These are phyloP conservation scores for Psammodynastes pulverulentus DNA, from an alignment of 2,113 vertebrate genomes.

Conservation along the genomic window DNA sequence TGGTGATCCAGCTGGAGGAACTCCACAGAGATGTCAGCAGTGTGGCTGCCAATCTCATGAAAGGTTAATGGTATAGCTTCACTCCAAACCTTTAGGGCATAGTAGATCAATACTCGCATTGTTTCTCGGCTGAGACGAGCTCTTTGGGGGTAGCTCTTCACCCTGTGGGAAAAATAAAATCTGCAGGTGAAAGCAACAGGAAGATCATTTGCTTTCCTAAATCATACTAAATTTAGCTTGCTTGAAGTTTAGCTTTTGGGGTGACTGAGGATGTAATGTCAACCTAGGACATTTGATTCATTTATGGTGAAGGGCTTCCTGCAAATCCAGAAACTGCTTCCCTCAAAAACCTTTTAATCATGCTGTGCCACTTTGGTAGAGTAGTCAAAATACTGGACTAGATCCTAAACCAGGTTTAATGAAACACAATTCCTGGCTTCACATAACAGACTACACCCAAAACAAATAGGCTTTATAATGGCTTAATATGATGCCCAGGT, in stretches of 20 bases:
- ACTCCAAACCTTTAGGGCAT: conserved; percentile 68
- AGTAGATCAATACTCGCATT: conserved; percentile 69
- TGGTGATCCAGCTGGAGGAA: conserved; percentile 65
- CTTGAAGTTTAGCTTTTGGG: not conserved
- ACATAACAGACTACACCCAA: not conserved
- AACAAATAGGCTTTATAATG: not conserved
- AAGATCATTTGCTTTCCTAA: not conserved
- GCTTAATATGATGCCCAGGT: not conserved
- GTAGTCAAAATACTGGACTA: not conserved
- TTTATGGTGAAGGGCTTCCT: not conserved
- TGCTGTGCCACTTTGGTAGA: not conserved
- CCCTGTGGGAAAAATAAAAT: conserved; percentile 38
- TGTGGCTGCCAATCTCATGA: conserved; percentile 65
- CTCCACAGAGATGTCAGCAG: conserved; percentile 62
- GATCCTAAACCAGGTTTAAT: not conserved
- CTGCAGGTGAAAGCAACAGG: not conserved
- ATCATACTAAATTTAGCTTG: not conserved
- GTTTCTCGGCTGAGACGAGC: conserved; percentile 58
- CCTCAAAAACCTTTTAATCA: not conserved
- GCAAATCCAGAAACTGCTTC: not conserved
- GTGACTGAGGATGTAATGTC: not conserved
- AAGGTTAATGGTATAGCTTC: conserved; percentile 66
- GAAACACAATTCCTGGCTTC: not conserved
- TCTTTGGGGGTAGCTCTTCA: conserved; percentile 53
- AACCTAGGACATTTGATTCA: not conserved